phyloP scores from a whole-genome alignment of 2,797 vertebrate species.

The Semaprochilodus insignis region DNA sequence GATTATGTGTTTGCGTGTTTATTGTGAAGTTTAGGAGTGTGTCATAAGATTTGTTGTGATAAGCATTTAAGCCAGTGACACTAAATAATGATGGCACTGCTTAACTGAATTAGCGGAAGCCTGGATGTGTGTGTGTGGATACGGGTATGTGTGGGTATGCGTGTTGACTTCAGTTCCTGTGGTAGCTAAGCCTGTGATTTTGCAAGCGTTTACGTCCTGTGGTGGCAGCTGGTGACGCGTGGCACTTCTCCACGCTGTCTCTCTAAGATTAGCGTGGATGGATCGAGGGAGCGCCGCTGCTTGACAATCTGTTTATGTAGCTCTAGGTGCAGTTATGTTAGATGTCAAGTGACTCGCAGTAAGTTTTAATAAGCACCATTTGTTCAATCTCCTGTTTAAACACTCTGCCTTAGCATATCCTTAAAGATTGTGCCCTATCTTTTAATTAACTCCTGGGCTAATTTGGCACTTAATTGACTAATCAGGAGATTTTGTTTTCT shows the following conservation, averaged over 20 bases:
- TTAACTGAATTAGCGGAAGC: slow-evolving; percentile 2
- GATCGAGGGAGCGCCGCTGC: slow-evolving; percentile 64
- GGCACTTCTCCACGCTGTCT: slow-evolving; percentile 60
- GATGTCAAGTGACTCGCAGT: slow-evolving; percentile 84
- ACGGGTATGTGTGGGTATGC: slow-evolving; percentile 43
- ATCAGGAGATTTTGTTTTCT: slow-evolving; percentile 87
- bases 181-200: slow-evolving; percentile 67
- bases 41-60: slow-evolving; percentile 22
- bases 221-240: slow-evolving; percentile 67
- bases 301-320: slow-evolving; percentile 83
- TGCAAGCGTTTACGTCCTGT: slow-evolving; percentile 66
- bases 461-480: slow-evolving; percentile 87
- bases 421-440: slow-evolving; percentile 82
- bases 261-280: slow-evolving; percentile 76
- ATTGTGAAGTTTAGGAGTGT: slow-evolving; percentile 14
- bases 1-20: slow-evolving; percentile 23
- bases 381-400: slow-evolving; percentile 86
- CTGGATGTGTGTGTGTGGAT: slow-evolving; percentile 3
- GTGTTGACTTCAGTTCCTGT: slow-evolving; percentile 51
- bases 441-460: slow-evolving; percentile 86
- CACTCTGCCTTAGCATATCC: slow-evolving; percentile 75
- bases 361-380: slow-evolving; percentile 86
- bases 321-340: slow-evolving; percentile 78
- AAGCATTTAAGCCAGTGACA: slow-evolving; percentile 20
- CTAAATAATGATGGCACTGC: slow-evolving; percentile 6